Conservation (phyloP, 2,888 invertebrate species). For the Andrena fulva region DNA sequence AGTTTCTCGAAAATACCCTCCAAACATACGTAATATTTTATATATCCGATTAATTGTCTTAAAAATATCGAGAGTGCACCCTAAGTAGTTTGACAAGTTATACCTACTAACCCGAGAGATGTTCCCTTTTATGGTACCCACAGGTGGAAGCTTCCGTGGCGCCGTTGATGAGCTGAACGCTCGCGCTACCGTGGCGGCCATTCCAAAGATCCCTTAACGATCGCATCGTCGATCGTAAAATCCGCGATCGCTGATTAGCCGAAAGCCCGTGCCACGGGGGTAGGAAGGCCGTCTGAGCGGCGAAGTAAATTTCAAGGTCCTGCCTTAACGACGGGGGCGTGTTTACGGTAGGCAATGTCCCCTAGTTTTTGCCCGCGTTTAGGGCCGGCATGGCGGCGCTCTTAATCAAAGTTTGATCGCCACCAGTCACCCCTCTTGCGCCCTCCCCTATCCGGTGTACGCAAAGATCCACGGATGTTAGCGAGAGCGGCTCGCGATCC, state of each 20-base stretch:
- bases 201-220: constrained; percentile 57
- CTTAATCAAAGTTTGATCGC: constrained; percentile 75
- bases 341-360: constrained; percentile 69
- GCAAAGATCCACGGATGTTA: constrained; percentile 58
- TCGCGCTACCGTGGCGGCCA: constrained; percentile 38
- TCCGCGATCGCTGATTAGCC: constrained; percentile 72
- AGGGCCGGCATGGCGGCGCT: constrained; percentile 37
- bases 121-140: constrained; percentile 8
- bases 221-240: constrained; percentile 68
- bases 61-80: background rate
- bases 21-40: no score
- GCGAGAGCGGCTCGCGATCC: constrained; percentile 34
- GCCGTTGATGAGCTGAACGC: constrained; percentile 30
- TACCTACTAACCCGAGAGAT: background rate
- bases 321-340: constrained; percentile 76
- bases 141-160: constrained; percentile 28
- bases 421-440: constrained; percentile 22
- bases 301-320: constrained; percentile 65
- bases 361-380: constrained; percentile 67
- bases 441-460: constrained; percentile 12
- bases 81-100: no score
- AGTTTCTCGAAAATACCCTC: no score
- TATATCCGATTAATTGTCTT: no score
- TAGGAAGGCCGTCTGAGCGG: constrained; percentile 32
- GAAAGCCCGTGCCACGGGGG: constrained; percentile 41